Percentiles rank a stretch among this genome's conserved stretches.
Evolutionary conservation across 2,888 invertebrate genomes (phyloP).

Genomic region (Micoletzkya japonica): DNA sequence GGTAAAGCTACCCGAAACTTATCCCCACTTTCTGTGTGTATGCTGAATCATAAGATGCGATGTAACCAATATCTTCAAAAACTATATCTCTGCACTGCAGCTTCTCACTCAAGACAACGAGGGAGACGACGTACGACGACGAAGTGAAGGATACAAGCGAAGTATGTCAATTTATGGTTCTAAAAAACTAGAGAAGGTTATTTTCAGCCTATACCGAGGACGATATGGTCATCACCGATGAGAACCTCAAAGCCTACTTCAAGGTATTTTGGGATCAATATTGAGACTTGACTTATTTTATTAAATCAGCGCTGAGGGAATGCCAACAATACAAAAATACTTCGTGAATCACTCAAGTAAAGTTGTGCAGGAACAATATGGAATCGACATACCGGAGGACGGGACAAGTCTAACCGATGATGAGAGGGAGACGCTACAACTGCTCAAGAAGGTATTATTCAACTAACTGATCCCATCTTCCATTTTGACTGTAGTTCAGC

Average conservation of each 20-base stretch:
- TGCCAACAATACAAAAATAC: too few relatives aligned
- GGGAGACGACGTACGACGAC: conserved; percentile 13
- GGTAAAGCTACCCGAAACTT: not conserved
- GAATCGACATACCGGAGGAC: conserved; percentile 52
- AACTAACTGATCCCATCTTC: too few relatives aligned
- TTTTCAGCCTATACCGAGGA: conserved; percentile 41
- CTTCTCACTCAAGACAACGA: conserved; percentile 25
- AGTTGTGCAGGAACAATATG: conserved; percentile 45
- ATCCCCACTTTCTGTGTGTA: too few relatives aligned
- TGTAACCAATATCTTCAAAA: too few relatives aligned
- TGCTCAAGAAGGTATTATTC: conserved; percentile 38
- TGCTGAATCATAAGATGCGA: too few relatives aligned
- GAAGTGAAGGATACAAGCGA: conserved; percentile 23
- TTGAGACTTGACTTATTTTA: too few relatives aligned
- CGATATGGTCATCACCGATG: conserved; percentile 50
- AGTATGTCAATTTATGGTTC: not conserved
- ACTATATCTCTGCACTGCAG: not conserved
- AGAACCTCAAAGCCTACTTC: conserved; percentile 50
- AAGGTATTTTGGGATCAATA: too few relatives aligned
- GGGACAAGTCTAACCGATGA: conserved; percentile 48
- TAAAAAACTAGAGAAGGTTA: not conserved
- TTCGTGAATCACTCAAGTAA: too few relatives aligned
- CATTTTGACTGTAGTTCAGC: not conserved
- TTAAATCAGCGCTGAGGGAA: too few relatives aligned
- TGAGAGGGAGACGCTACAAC: conserved; percentile 49